These are phyloP conservation scores for Brachyistius frenatus DNA, from an alignment of 2,113 vertebrate species.

Conservation along the genomic window DNA sequence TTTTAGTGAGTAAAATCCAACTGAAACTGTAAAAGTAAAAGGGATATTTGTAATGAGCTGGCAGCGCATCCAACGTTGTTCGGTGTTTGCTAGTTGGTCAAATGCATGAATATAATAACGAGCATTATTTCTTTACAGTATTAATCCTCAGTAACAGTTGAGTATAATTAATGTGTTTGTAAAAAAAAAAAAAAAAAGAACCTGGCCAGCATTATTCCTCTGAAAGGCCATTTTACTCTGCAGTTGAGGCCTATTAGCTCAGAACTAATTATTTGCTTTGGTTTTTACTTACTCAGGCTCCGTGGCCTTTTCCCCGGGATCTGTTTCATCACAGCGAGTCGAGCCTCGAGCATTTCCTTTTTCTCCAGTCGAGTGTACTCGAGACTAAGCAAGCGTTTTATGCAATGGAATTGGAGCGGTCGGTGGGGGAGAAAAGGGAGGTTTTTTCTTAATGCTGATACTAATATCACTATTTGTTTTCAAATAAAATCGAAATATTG, in stretches of 20 bases:
- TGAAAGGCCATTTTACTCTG: conserved; percentile 18
- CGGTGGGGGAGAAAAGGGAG: not conserved
- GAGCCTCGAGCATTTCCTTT: conserved; percentile 45
- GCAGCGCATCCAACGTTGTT: not conserved
- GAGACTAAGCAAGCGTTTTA: conserved; percentile 41
- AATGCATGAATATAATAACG: conserved; percentile 12
- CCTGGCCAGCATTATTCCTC: not conserved
- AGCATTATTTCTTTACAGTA: conserved; percentile 11
- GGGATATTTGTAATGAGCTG: conserved; percentile 6
- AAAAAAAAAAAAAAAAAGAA: not conserved
- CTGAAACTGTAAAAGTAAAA: not conserved
- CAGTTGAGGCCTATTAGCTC: conserved; percentile 44
- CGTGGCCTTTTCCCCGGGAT: conserved; percentile 37
- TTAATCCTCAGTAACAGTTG: conserved; percentile 12
- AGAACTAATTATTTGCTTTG: conserved; percentile 59
- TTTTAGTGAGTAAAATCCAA: not conserved
- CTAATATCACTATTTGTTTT: too few species aligned
- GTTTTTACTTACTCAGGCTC: conserved; percentile 38
- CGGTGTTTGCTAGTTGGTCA: conserved; percentile 19
- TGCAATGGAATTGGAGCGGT: conserved; percentile 14
- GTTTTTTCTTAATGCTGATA: too few species aligned
- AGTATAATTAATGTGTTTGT: conserved; percentile 32
- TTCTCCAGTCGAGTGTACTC: conserved; percentile 52
- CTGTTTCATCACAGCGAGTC: conserved; percentile 53
- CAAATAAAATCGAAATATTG: too few species aligned